Evolutionary conservation across 2,113 vertebrate species (phyloP).

Genomic region (Anthoscopus minutus): DNA sequence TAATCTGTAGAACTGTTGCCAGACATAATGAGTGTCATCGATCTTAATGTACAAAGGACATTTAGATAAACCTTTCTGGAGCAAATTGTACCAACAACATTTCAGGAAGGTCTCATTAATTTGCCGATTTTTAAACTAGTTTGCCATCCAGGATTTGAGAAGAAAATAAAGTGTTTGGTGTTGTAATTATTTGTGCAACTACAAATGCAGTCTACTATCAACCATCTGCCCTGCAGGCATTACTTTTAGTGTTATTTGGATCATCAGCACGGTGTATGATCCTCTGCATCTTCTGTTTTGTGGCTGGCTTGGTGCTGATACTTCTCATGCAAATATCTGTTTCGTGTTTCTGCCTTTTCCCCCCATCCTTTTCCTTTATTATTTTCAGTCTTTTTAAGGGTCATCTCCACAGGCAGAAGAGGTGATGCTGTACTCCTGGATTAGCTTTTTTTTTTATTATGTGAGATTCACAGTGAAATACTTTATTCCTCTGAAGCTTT

Average conservation of each 20-base stretch:
- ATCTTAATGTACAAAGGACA: background rate
- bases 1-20: background rate
- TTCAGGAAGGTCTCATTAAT: background rate
- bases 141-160: background rate
- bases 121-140: background rate
- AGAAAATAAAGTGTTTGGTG: conserved; percentile 19
- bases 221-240: conserved; percentile 7
- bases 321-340: background rate
- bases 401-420: background rate
- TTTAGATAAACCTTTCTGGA: background rate
- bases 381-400: background rate
- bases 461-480: background rate
- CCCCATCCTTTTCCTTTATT: background rate
- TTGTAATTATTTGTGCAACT: conserved; percentile 30
- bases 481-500: background rate
- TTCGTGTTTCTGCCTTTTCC: background rate
- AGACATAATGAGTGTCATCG: background rate
- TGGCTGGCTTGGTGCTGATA: background rate
- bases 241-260: background rate
- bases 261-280: background rate
- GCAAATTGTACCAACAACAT: background rate
- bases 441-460: background rate
- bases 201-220: background rate
- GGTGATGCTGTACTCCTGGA: background rate
- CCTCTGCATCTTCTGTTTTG: background rate